Base-by-base conservation (phyloP, 2,113 vertebrate species). In the Mobula birostris region DNA sequence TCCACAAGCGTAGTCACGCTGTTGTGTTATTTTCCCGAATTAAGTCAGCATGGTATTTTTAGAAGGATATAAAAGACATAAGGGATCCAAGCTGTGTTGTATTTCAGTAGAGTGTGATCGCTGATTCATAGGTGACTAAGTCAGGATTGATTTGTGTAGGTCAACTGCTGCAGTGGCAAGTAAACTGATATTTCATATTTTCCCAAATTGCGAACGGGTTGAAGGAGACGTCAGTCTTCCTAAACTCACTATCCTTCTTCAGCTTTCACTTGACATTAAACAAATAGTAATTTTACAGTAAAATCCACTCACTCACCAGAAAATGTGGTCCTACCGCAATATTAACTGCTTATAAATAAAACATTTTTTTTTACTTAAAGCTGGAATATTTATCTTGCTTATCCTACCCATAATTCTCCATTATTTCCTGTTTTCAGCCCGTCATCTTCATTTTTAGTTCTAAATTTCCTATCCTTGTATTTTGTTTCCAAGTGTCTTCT, bases 1-100 rank as follows among this genome's bases (percentile, higher is more conserved):
- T 29, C 56, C 82, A 29, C 48, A 58, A 85, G 48, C 11, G 48
- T 48, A 27, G 9, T 58, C 21, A 24, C 56, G 48, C 82, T 85
- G 82, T 1, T 29, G 82, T 21, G 79, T 82, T 85, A 29, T 58
- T 24, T 58, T 58, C 15, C 82, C 58, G 82, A 58, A 7, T 58
- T 27, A 85, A 85, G 56, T 85, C 82, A 61, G 82, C 82, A 58
- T 56, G 24, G 48, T 85, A 85, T 85, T 85, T 83, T 85, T 85
- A 85, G 24, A 58, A 9, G 11, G 8, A 4, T 8, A 58, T 21
- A 58, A 27, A 21, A 61, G 48, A 29, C 82, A 58, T 83, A 85
- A 85, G 8, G 79, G 48, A 85, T 27, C 82, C 82, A 85, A 11
- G 56, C 56, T 85, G 40, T 24, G 21, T 24, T 27, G 56, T 29